phyloP scores from a whole-genome alignment of 2,888 invertebrate genomes.

The Apamea monoglypha region DNA sequence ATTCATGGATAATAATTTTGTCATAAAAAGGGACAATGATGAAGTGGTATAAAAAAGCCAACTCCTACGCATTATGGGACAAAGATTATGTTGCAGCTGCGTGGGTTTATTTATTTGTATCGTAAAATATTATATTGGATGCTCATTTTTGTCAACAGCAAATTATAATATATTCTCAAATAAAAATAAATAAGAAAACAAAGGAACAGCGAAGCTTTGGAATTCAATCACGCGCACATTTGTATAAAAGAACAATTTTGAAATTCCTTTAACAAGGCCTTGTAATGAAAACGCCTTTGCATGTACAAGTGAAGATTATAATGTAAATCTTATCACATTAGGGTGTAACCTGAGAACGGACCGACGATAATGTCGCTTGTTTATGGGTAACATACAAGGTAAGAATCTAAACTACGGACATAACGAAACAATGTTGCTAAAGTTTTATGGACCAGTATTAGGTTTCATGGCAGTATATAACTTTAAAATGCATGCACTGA shows the following conservation, averaged over 20 bases:
- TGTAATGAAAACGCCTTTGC: conserved; percentile 28
- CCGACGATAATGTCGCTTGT: conserved; percentile 34
- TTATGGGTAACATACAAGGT: conserved; percentile 48
- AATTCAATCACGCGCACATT: conserved; percentile 50
- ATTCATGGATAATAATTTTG: conserved; percentile 68
- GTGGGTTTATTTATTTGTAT: conserved; percentile 53
- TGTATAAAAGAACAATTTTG: conserved; percentile 38
- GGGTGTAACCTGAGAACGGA: conserved; percentile 53
- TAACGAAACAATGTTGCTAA: conserved; percentile 59
- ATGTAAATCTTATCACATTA: conserved; percentile 52
- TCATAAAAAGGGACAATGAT: conserved; percentile 67
- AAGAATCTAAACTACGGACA: conserved; percentile 49
- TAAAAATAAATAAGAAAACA: conserved; percentile 38
- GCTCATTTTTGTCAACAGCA: conserved; percentile 23
- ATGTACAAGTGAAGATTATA: conserved; percentile 48
- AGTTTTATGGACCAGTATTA: conserved; percentile 56
- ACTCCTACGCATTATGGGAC: conserved; percentile 55
- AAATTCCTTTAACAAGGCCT: conserved; percentile 34
- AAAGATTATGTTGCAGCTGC: conserved; percentile 48
- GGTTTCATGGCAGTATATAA: conserved; percentile 56
- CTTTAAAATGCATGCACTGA: conserved; percentile 34
- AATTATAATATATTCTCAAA: conserved; percentile 18
- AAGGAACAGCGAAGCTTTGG: conserved; percentile 24
- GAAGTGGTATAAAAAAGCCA: conserved; percentile 52
- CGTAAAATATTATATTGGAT: conserved; percentile 30